These are phyloP conservation scores for Calosoma granatense DNA, from an alignment of 1,140 invertebrate genomes.

Conservation along the genomic window DNA sequence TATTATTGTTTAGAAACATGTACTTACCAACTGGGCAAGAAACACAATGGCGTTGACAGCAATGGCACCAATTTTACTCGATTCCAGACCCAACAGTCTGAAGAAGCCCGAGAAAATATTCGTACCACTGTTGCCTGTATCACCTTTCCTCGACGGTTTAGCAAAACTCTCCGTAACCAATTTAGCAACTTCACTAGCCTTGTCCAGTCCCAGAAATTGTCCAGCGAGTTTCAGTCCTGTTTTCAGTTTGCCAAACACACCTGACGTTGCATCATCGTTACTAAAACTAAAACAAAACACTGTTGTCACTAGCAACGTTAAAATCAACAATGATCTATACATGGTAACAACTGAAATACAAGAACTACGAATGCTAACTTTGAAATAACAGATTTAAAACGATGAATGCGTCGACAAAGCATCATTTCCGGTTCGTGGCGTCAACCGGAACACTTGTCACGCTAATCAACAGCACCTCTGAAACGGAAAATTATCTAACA, in stretches of 20 bases:
- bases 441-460: not conserved
- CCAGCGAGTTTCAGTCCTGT: slow-evolving; percentile 51
- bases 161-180: slow-evolving; percentile 40
- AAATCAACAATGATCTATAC: not conserved
- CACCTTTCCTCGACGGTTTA: slow-evolving; percentile 14
- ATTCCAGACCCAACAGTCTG: slow-evolving; percentile 59
- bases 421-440: not conserved
- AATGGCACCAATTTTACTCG: slow-evolving; percentile 62
- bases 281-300: not conserved
- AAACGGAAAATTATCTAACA: slow-evolving; percentile 1
- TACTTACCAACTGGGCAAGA: slow-evolving; percentile 68
- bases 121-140: slow-evolving; percentile 17
- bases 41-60: slow-evolving; percentile 71
- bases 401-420: not conserved
- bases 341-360: too few species aligned
- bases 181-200: slow-evolving; percentile 37
- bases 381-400: too few species aligned
- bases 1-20: not conserved
- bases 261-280: slow-evolving; percentile 20
- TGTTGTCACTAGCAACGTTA: not conserved
- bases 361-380: too few species aligned
- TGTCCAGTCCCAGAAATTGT: slow-evolving; percentile 43
- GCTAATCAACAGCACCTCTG: not conserved
- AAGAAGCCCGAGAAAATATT: slow-evolving; percentile 54
- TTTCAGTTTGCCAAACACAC: slow-evolving; percentile 48